phyloP scores from a whole-genome alignment of 2,888 invertebrate genomes.

The Drosophila suboccidentalis region DNA sequence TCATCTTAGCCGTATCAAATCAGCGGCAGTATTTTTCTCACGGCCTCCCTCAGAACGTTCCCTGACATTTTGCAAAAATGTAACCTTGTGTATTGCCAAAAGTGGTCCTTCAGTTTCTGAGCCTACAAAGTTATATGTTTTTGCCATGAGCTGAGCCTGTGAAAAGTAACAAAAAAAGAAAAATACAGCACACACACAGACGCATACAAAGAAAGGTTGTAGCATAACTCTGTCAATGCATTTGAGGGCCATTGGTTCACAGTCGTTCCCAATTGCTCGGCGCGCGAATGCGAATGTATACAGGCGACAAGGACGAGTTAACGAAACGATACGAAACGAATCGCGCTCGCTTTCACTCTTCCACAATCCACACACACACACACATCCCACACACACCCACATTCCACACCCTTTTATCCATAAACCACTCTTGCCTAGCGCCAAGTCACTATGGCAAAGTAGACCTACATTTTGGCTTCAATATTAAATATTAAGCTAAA shows the following conservation, averaged over 20 bases:
- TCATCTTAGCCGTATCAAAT: slow-evolving; percentile 22
- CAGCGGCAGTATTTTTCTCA: slow-evolving; percentile 42
- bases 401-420: background rate
- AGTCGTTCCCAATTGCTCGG: slow-evolving; percentile 56
- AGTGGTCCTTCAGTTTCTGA: slow-evolving; percentile 74
- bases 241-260: slow-evolving; percentile 73
- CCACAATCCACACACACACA: slow-evolving; percentile 8
- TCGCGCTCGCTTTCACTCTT: slow-evolving; percentile 24
- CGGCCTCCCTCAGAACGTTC: slow-evolving; percentile 30
- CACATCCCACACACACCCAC: slow-evolving; percentile 10
- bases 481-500: no score
- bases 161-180: slow-evolving; percentile 26
- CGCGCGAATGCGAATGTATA: slow-evolving; percentile 40
- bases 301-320: slow-evolving; percentile 62
- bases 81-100: slow-evolving; percentile 78
- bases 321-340: slow-evolving; percentile 26
- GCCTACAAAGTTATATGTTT: slow-evolving; percentile 72
- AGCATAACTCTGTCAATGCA: slow-evolving; percentile 79
- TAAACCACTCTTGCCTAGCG: slow-evolving; percentile 12
- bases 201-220: slow-evolving; percentile 35
- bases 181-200: background rate
- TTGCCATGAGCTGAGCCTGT: slow-evolving; percentile 56
- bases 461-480: no score
- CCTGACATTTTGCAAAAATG: slow-evolving; percentile 68
- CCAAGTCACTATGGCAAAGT: no score